Evolutionary conservation across 2,797 vertebrate genomes (phyloP), one percentile per base, ranked within the genome.

Genomic region (Hyperoplus immaculatus): DNA sequence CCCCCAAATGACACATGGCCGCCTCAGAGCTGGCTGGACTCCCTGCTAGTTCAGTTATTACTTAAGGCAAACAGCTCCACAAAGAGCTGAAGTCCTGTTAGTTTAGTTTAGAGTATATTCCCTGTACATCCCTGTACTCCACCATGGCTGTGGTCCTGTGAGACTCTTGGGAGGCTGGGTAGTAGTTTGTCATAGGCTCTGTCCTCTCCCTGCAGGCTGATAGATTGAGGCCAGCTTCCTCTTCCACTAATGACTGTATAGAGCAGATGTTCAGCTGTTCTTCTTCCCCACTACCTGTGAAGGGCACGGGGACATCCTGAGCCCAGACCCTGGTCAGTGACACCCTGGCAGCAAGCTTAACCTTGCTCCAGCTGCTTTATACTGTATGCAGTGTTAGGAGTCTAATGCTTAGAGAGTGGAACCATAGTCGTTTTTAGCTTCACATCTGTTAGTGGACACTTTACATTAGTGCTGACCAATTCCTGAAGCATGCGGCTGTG

Each of bases 171-270:
- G 80, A 74, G 71, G 89, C 60, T 59, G 18, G 11, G 51, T 87
- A 29, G 87, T 76, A 89, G 90, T 91, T 93, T 92, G 90, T 93
- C 91, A 93, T 88, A 69, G 77, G 67, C 43, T 57, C 85, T 83
- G 72, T 86, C 73, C 74, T 82, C 70, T 75, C 91, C 92, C 82
- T 82, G 69, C 85, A 87, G 86, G 75, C 85, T 95, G 82, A 92
- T 89, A 94, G 90, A 92, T 93, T 86, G 88, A 93, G 88, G 72
- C 80, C 71, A 93, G 72, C 82, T 29, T 80, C 81, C 84, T 84
- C 68, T 69, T 67, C 77, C 61, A 68, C 90, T 87, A 92, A 92
- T 91, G 92, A 94, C 73, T 29, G 29, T 29, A 29, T 53, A 88
- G 87, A 81, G 88, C 92, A 91, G 91, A 90, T 93, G 90, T 86